Conservation (phyloP, 37 sponge, comb jelly and placozoan genomes). For the Diacarnus erythraeanus region DNA sequence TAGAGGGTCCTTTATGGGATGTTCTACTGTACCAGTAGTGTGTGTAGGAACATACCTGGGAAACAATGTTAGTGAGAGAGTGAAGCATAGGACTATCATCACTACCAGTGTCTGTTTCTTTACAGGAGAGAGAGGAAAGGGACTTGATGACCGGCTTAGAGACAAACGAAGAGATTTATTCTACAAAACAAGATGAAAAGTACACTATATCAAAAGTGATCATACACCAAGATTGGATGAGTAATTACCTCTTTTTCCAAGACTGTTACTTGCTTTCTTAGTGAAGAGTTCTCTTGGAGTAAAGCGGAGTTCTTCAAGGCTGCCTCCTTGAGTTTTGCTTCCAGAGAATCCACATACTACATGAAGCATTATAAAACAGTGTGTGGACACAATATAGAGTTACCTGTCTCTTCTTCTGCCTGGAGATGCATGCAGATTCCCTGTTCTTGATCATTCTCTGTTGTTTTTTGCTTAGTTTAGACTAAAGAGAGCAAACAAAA, state of each 20-base stretch:
- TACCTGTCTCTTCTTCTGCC: constrained; percentile 77
- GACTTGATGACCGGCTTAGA: constrained; percentile 19
- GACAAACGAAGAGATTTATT: constrained; percentile 7
- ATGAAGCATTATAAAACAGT: not conserved
- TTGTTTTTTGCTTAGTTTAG: constrained; percentile 58
- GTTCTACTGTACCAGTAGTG: too few species aligned
- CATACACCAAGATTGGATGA: too few species aligned
- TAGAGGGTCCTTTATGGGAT: too few species aligned
- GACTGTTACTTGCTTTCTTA: constrained; percentile 30
- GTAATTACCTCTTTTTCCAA: constrained; percentile 60
- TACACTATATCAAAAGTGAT: too few species aligned
- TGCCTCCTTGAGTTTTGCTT: constrained; percentile 53
- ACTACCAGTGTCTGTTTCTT: constrained; percentile 29
- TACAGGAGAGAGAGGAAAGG: not conserved
- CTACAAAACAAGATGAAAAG: not conserved
- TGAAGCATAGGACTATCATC: constrained; percentile 19
- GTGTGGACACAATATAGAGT: not conserved
- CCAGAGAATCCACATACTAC: constrained; percentile 65
- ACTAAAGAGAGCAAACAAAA: constrained; percentile 7
- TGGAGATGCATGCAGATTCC: constrained; percentile 72
- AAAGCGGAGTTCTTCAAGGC: constrained; percentile 53
- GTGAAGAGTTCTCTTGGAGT: constrained; percentile 52
- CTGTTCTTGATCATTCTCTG: constrained; percentile 77
- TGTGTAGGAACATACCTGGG: not conserved
- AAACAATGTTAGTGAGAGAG: constrained; percentile 8